Evolutionary conservation across 2,888 invertebrate species (phyloP).

Genomic region (Erynnis tages): DNA sequence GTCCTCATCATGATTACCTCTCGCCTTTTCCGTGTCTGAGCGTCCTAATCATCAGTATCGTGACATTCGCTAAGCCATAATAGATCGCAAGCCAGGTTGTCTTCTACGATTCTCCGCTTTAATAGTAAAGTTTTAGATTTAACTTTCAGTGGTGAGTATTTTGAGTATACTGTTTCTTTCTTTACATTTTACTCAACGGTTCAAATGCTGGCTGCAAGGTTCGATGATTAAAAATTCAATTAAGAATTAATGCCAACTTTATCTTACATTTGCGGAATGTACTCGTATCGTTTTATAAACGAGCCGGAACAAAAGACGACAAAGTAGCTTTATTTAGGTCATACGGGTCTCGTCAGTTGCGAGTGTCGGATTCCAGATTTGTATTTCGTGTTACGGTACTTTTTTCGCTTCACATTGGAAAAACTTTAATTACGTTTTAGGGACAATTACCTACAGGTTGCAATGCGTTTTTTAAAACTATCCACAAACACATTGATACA

Average conservation of each 20-base stretch:
- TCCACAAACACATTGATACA: too few relatives aligned
- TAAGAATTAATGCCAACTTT: slow-evolving; percentile 20
- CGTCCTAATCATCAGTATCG: slow-evolving; percentile 24
- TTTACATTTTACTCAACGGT: too few relatives aligned
- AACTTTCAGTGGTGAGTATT: too few relatives aligned
- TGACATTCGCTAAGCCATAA: slow-evolving; percentile 18
- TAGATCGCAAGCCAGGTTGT: slow-evolving; percentile 7
- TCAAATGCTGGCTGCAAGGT: too few relatives aligned
- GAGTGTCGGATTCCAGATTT: slow-evolving; percentile 61
- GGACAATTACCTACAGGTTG: too few relatives aligned
- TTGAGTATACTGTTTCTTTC: too few relatives aligned
- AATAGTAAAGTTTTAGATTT: slow-evolving; percentile 9
- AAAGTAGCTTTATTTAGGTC: slow-evolving; percentile 61
- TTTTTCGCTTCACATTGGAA: too few relatives aligned
- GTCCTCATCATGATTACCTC: slow-evolving; percentile 24
- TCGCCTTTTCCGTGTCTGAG: slow-evolving; percentile 23
- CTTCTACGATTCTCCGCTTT: background rate
- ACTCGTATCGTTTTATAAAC: slow-evolving; percentile 50
- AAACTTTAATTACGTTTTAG: too few relatives aligned
- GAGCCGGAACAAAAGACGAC: slow-evolving; percentile 59
- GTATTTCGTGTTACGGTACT: slow-evolving; percentile 58
- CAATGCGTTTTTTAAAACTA: too few relatives aligned
- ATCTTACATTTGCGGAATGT: slow-evolving; percentile 26
- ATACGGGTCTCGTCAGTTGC: slow-evolving; percentile 48
- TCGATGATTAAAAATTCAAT: slow-evolving; percentile 26